These are phyloP conservation scores for Drosophila sordidapex DNA, from an alignment of 2,888 invertebrate genomes.

Conservation along the genomic window DNA sequence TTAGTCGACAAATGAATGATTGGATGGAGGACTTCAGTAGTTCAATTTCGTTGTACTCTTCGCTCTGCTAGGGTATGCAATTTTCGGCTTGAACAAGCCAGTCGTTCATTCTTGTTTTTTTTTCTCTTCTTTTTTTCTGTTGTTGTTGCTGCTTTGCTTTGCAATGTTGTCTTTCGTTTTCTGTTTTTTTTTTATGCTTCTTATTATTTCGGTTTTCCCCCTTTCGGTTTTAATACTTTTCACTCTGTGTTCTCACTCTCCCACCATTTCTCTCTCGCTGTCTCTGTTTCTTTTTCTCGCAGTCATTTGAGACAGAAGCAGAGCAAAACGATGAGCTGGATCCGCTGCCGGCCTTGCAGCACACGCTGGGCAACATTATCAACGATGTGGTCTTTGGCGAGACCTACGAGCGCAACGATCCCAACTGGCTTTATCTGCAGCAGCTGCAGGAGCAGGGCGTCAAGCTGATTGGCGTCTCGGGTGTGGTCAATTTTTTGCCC, in stretches of 20 bases:
- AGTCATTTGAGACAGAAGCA: slow-evolving; percentile 64
- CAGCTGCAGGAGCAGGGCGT: slow-evolving; percentile 93
- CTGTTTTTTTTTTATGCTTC: not conserved
- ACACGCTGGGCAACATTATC: slow-evolving; percentile 91
- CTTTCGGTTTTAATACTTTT: slow-evolving; percentile 51
- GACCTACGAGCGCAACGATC: slow-evolving; percentile 89
- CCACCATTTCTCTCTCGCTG: slow-evolving; percentile 1
- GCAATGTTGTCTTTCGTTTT: slow-evolving; percentile 14
- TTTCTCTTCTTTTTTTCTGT: slow-evolving; percentile 12
- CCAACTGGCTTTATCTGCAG: slow-evolving; percentile 91
- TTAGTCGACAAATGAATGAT: not conserved
- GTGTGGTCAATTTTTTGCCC: slow-evolving; percentile 93
- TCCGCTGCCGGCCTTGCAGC: slow-evolving; percentile 84
- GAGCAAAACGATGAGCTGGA: slow-evolving; percentile 81
- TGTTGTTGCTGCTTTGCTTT: slow-evolving; percentile 23
- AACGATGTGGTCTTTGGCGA: slow-evolving; percentile 92
- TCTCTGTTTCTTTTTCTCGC: slow-evolving; percentile 3
- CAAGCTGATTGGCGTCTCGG: slow-evolving; percentile 92
- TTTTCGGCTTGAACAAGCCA: not conserved
- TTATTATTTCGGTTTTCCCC: slow-evolving; percentile 21
- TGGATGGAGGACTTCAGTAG: not conserved
- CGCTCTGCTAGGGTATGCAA: not conserved
- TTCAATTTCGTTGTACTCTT: not conserved
- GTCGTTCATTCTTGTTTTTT: slow-evolving; percentile 6
- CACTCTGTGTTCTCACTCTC: slow-evolving; percentile 15